Evolutionary conservation across 2,113 vertebrate species (phyloP).

Genomic region (Nothoprocta pentlandii): DNA sequence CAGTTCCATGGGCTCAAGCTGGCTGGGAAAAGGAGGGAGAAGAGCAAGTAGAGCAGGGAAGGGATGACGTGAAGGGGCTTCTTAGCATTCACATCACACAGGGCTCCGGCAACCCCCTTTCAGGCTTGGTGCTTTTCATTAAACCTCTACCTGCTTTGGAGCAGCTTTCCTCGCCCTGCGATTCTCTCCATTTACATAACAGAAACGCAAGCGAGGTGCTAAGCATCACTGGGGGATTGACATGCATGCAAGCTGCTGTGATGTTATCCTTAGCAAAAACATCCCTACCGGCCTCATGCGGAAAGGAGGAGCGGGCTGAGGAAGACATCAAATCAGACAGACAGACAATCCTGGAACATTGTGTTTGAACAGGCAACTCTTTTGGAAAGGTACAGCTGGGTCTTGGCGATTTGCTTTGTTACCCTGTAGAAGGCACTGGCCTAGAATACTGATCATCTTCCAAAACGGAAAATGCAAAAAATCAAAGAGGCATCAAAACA

Average conservation of each 20-base stretch:
- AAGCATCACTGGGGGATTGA: background rate
- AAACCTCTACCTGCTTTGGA: constrained; percentile 50
- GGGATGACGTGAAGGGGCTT: constrained; percentile 34
- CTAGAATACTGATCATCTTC: background rate
- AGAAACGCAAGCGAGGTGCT: background rate
- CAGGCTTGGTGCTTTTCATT: constrained; percentile 32
- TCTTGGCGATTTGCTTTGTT: background rate
- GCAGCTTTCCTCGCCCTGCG: constrained; percentile 1
- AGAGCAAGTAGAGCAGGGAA: background rate
- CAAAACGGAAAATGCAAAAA: background rate
- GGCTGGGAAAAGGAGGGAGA: constrained; percentile 37
- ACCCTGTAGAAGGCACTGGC: background rate
- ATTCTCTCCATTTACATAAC: constrained; percentile 41
- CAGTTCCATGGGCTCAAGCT: constrained; percentile 54
- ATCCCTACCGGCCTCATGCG: background rate
- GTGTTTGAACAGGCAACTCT: background rate
- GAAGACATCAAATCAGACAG: background rate
- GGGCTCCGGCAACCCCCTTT: constrained; percentile 40
- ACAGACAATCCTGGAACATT: background rate
- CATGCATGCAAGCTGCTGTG: background rate
- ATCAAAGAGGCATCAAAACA: background rate
- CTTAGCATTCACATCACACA: constrained; percentile 68
- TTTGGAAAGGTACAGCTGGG: background rate
- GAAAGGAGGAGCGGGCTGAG: background rate
- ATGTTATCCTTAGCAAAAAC: background rate